Evolutionary conservation across 2,888 invertebrate species (phyloP).

Genomic region (Lutraria lutraria): DNA sequence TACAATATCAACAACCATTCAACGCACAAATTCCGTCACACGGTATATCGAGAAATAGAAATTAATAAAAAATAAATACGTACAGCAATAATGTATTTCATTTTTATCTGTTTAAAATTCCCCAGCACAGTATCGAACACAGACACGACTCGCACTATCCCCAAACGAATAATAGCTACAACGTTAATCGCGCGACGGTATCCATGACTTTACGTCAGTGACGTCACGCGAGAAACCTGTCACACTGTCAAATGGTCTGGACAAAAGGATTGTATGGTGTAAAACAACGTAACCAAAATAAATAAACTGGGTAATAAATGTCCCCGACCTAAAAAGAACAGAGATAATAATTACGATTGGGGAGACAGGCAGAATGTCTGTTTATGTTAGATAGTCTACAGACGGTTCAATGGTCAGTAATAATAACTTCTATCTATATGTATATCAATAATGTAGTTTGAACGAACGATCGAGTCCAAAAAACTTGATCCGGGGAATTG

Average conservation of each 20-base stretch:
- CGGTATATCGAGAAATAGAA: too few species aligned
- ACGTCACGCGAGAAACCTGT: constrained; percentile 1
- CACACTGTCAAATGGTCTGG: neutral
- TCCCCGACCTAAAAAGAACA: neutral
- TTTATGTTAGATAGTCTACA: neutral
- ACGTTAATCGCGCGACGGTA: neutral
- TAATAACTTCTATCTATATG: neutral
- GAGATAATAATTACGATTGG: neutral
- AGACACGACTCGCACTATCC: constrained; percentile 13
- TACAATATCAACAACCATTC: too few species aligned
- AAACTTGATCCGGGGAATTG: too few species aligned
- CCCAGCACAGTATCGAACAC: neutral
- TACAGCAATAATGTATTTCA: constrained; percentile 23
- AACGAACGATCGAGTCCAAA: too few species aligned
- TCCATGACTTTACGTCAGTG: constrained; percentile 1
- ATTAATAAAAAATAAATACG: neutral
- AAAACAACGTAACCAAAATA: neutral
- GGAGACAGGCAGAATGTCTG: neutral
- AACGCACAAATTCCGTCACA: too few species aligned
- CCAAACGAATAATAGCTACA: neutral
- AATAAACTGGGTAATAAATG: constrained; percentile 1
- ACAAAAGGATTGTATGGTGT: neutral
- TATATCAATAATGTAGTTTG: too few species aligned
- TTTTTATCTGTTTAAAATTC: constrained; percentile 15
- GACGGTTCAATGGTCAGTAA: neutral